Evolutionary conservation across 2,888 invertebrate species (phyloP).

Genomic region (Dascillus cervinus): DNA sequence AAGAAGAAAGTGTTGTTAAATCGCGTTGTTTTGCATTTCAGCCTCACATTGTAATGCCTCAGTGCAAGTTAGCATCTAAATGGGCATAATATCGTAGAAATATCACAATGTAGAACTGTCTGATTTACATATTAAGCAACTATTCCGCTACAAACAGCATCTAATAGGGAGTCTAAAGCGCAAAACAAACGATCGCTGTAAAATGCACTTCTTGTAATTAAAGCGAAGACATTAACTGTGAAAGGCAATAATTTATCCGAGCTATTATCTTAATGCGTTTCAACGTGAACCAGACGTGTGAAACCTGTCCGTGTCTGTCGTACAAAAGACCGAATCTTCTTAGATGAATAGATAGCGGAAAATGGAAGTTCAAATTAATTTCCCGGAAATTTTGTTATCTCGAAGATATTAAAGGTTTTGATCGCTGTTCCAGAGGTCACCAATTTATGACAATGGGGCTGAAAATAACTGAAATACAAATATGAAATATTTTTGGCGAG

Average conservation of each 20-base stretch:
- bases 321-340: no score
- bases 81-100: constrained; percentile 14
- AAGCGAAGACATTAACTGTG: constrained; percentile 6
- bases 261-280: constrained; percentile 9
- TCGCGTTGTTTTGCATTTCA: constrained; percentile 19
- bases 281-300: constrained; percentile 9
- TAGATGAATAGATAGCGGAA: no score
- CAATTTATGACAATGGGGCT: no score
- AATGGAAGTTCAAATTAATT: no score
- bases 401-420: no score
- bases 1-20: constrained; percentile 13
- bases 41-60: constrained; percentile 9
- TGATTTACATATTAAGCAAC: constrained; percentile 9
- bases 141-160: no score
- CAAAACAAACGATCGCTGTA: constrained; percentile 8
- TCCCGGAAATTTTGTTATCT: no score
- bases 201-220: constrained; percentile 14
- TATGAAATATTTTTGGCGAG: no score
- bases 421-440: no score
- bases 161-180: constrained; percentile 8
- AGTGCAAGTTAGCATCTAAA: constrained; percentile 19
- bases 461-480: no score
- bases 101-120: constrained; percentile 11
- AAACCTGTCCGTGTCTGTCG: constrained; percentile 7
- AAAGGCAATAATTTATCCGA: constrained; percentile 6